Evolutionary conservation across 2,888 invertebrate species (phyloP).

Genomic region (Drosophila paracracens): DNA sequence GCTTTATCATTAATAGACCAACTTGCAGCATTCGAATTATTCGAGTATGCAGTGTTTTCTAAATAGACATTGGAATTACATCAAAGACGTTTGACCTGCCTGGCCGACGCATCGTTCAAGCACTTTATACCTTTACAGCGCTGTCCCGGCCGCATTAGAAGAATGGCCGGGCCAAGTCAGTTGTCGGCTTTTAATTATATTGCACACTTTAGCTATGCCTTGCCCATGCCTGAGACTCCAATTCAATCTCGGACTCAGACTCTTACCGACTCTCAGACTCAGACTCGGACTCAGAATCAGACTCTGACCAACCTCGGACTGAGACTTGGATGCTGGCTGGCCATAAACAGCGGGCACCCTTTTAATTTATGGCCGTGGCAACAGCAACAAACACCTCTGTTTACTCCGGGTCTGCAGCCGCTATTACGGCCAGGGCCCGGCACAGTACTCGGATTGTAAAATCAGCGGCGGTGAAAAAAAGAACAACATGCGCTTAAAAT

Average conservation of each 20-base stretch:
- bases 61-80: slow-evolving; percentile 53
- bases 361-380: slow-evolving; percentile 76
- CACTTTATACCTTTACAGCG: slow-evolving; percentile 75
- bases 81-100: slow-evolving; percentile 64
- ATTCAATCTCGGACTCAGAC: slow-evolving; percentile 21
- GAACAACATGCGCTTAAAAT: slow-evolving; percentile 44
- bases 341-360: slow-evolving; percentile 81
- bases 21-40: background rate
- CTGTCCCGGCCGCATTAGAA: slow-evolving; percentile 71
- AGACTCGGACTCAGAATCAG: slow-evolving; percentile 23
- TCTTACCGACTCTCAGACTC: slow-evolving; percentile 31
- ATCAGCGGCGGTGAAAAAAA: slow-evolving; percentile 28
- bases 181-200: slow-evolving; percentile 84
- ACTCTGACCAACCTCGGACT: slow-evolving; percentile 25
- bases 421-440: slow-evolving; percentile 9
- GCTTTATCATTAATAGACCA: background rate
- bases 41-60: slow-evolving; percentile 8
- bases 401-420: slow-evolving; percentile 52
- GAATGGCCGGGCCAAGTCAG: slow-evolving; percentile 68
- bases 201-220: slow-evolving; percentile 83
- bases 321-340: slow-evolving; percentile 54
- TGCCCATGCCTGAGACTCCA: slow-evolving; percentile 41
- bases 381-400: slow-evolving; percentile 79
- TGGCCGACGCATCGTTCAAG: slow-evolving; percentile 36
- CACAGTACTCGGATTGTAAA: slow-evolving; percentile 50